Evolutionary conservation across 2,113 vertebrate genomes (phyloP).

Genomic region (Odocoileus hemionus): DNA sequence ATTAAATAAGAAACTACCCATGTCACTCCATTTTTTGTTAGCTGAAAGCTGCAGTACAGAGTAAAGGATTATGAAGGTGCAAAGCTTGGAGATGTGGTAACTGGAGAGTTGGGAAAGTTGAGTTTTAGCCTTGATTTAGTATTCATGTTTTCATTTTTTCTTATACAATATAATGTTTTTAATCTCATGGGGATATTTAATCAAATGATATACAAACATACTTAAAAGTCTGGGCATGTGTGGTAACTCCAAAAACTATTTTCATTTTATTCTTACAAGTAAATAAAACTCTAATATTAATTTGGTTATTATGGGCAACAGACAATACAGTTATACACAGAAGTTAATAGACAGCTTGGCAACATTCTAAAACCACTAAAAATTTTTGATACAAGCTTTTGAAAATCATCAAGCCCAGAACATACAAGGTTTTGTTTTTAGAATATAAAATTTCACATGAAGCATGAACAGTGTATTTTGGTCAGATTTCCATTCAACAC

Average conservation of each 20-base stretch:
- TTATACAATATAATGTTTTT: neutral
- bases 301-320: neutral
- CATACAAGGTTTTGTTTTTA: neutral
- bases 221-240: neutral
- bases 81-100: neutral
- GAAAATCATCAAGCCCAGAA: neutral
- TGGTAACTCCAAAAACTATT: neutral
- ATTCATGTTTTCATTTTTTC: neutral
- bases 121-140: conserved; percentile 7
- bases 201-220: neutral
- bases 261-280: neutral
- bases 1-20: neutral
- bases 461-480: neutral
- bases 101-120: neutral
- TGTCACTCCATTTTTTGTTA: neutral
- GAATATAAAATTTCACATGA: neutral
- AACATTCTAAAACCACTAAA: neutral
- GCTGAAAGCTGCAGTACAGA: neutral
- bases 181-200: neutral
- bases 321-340: neutral
- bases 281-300: neutral
- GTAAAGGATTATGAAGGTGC: neutral
- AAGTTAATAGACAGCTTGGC: neutral
- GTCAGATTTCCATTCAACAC: neutral
- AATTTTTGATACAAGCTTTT: neutral